Conservation (phyloP, 37 sponge, comb jelly and placozoan genomes). For the Oscarella lobularis region DNA sequence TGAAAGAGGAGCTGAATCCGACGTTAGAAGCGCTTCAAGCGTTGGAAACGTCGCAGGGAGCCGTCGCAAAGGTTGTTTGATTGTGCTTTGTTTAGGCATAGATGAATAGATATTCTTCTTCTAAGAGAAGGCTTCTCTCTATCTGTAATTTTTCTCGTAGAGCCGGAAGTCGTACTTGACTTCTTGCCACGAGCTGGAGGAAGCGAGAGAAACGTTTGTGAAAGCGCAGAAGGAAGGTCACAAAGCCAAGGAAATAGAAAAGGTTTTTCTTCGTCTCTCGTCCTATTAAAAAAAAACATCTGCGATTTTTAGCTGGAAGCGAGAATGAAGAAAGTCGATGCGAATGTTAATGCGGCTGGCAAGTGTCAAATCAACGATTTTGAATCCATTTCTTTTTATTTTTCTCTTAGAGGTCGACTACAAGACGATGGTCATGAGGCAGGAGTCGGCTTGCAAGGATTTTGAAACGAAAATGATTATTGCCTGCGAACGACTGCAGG, state of each 20-base stretch:
- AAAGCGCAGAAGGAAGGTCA: neutral
- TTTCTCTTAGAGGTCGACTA: neutral
- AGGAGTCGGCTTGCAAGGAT: neutral
- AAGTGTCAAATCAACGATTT: neutral
- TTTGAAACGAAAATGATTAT: neutral
- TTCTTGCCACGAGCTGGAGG: neutral
- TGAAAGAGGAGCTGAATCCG: neutral
- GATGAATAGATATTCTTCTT: neutral
- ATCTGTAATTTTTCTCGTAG: too few species aligned
- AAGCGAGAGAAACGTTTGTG: neutral
- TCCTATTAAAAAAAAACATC: too few species aligned
- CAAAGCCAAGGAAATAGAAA: neutral
- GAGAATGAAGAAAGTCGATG: neutral
- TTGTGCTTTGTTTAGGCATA: neutral
- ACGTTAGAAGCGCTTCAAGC: neutral
- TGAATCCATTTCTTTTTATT: neutral
- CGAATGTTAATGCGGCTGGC: neutral
- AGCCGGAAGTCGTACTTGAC: neutral
- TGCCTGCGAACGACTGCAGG: neutral
- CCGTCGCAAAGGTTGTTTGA: neutral
- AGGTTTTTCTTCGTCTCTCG: too few species aligned
- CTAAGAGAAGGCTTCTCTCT: too few species aligned
- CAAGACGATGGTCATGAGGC: neutral
- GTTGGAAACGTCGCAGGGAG: neutral
- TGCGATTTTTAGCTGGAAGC: neutral